Base-by-base conservation (phyloP, 2,113 vertebrate species). In the Macheiramphus alcinus region DNA sequence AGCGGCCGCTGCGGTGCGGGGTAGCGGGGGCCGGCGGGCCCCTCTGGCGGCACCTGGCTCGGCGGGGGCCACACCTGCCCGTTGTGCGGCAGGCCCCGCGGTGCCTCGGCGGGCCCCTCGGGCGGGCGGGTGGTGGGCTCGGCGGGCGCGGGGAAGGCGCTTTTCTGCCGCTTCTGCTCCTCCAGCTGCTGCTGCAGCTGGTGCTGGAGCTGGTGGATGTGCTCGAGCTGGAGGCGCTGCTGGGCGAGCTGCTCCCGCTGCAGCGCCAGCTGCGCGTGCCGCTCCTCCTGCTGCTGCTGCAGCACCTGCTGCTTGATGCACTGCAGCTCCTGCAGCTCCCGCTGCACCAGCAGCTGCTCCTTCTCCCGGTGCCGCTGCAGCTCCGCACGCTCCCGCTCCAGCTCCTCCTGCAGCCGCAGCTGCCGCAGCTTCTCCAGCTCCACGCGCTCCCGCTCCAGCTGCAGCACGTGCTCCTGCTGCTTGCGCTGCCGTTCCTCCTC, bases 231-330 rank as follows among this genome's bases (percentile, higher is more conserved):
- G 95, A 99, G 98, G 88, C 99, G 99, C 95, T 99, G 99, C 94
- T 99, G 99, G 16, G 99, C 99, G 13, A 99, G 97, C 97, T 99
- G 99, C 91, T 99, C 99, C 78, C 99, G 98, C 96, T 99, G 99
- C 98, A 99, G 98, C 0, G 99, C 99, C 25, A 99, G 98, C 96
- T 99, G 99, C 0, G 98, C 99, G 27, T 99, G 99, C 42, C 99
- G 98, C 74, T 99, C 99, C 88, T 99, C 98, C 84, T 99, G 99
- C 96, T 99, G 99, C 93, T 99, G 99, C 50, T 99, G 99, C 65
- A 99, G 88, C 66, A 99, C 99, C 32, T 99, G 99, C 70, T 99
- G 99, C 97, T 99, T 99, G 91, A 99, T 99, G 94, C 98, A 99
- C 88, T 99, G 99, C 65, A 99, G 96, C 95, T 99, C 99, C 92